Conservation (phyloP, 2,888 invertebrate species). For the Pseudococcus viburni region DNA sequence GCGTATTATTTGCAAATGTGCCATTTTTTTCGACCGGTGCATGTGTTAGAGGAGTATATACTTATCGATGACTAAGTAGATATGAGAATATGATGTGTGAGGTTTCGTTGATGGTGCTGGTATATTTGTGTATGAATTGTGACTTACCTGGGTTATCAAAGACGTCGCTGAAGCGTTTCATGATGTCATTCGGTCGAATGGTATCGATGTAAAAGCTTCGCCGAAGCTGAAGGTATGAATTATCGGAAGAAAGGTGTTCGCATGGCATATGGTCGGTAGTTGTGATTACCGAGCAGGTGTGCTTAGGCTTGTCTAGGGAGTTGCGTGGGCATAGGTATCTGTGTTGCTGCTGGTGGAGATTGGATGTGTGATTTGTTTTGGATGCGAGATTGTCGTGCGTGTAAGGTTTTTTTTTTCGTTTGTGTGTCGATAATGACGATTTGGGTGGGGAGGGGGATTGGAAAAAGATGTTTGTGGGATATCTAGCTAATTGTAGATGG, state of each 20-base stretch:
- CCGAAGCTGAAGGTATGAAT: neutral
- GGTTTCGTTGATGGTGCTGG: too few relatives aligned
- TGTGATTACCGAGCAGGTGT: constrained; percentile 30
- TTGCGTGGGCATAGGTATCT: neutral
- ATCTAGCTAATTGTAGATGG: too few relatives aligned
- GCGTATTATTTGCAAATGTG: constrained; percentile 11
- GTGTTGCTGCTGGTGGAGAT: neutral
- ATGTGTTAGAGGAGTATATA: neutral
- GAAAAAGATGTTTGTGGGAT: too few relatives aligned
- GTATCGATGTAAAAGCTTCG: constrained; percentile 6
- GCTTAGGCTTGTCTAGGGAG: neutral
- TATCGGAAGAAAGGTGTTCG: constrained; percentile 44
- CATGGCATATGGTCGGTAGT: constrained; percentile 33
- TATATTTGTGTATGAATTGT: neutral
- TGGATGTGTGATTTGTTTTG: neutral
- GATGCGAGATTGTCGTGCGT: neutral
- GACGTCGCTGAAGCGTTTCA: neutral
- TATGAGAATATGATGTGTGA: neutral
- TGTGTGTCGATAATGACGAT: neutral
- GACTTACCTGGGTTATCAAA: constrained; percentile 4
- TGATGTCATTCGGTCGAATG: constrained; percentile 12
- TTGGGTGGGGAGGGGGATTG: too few relatives aligned
- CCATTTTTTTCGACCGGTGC: neutral
- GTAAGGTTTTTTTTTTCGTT: neutral
- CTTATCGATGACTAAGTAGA: neutral